Evolutionary conservation across 2,888 invertebrate genomes (phyloP).

Genomic region (Schizotus pectinicornis): DNA sequence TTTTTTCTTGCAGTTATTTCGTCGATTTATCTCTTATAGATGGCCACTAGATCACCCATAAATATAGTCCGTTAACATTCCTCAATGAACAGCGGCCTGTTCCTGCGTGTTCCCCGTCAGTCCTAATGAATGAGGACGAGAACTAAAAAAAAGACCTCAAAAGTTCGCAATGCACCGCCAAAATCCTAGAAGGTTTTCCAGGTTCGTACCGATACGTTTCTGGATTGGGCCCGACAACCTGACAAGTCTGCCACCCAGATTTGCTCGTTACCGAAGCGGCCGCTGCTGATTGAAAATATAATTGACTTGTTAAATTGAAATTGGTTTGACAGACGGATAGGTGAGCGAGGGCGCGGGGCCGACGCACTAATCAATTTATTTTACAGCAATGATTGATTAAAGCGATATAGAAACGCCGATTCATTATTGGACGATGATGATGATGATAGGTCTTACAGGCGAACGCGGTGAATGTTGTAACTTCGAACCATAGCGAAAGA

Average conservation of each 20-base stretch:
- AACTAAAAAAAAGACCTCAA: constrained; percentile 2
- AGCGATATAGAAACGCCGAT: constrained; percentile 55
- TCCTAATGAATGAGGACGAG: constrained; percentile 52
- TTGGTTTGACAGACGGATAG: constrained; percentile 53
- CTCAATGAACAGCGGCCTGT: constrained; percentile 54
- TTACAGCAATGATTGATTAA: constrained; percentile 56
- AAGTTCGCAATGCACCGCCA: constrained; percentile 13
- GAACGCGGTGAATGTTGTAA: neutral
- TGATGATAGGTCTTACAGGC: constrained; percentile 1
- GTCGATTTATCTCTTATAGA: constrained; percentile 51
- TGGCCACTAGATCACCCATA: constrained; percentile 52
- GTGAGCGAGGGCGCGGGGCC: constrained; percentile 42
- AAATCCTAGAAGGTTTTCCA: constrained; percentile 10
- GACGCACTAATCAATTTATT: constrained; percentile 56
- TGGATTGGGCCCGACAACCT: neutral
- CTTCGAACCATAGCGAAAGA: neutral
- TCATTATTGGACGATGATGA: constrained; percentile 47
- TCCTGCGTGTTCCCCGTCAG: constrained; percentile 54
- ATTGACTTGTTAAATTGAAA: constrained; percentile 60
- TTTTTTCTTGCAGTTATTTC: constrained; percentile 24
- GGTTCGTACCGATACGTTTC: constrained; percentile 1
- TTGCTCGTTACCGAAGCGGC: no score
- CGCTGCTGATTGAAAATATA: constrained; percentile 51
- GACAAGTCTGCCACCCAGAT: no score
- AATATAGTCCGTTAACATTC: constrained; percentile 55